phyloP scores from a whole-genome alignment of 2,797 vertebrate species.

The Notolabrus celidotus region DNA sequence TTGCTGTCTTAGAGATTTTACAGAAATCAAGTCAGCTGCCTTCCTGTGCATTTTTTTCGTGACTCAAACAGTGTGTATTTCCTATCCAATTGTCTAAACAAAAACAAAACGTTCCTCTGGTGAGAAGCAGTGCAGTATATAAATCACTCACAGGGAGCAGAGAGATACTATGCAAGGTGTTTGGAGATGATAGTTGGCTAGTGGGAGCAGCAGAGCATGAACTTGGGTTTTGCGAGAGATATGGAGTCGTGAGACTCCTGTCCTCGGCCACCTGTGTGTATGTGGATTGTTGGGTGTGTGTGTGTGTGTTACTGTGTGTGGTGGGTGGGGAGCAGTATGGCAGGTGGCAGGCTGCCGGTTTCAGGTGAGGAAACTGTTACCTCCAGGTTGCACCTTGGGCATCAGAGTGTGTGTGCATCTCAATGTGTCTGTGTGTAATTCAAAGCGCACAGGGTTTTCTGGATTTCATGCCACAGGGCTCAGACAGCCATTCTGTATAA shows the following conservation, averaged over 20 bases:
- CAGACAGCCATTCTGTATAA: conserved; percentile 16
- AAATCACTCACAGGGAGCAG: conserved; percentile 75
- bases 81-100: conserved; percentile 56
- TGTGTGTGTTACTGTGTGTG: conserved; percentile 37
- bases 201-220: conserved; percentile 75
- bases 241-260: conserved; percentile 73
- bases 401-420: conserved; percentile 25
- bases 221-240: conserved; percentile 63
- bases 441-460: conserved; percentile 13
- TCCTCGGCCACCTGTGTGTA: conserved; percentile 71
- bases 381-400: conserved; percentile 60
- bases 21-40: conserved; percentile 20
- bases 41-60: conserved; percentile 29
- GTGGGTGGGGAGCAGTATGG: conserved; percentile 38
- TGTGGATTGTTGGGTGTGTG: conserved; percentile 42
- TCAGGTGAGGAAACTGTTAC: conserved; percentile 72
- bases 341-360: conserved; percentile 68
- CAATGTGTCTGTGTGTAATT: conserved; percentile 26
- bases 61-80: conserved; percentile 57
- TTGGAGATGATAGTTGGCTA: conserved; percentile 79
- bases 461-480: conserved; percentile 14
- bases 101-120: conserved; percentile 63
- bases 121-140: conserved; percentile 56
- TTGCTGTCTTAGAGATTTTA: conserved; percentile 28
- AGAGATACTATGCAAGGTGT: conserved; percentile 79